A percentile compares a stretch with the other conserved stretches of the same genome.
Evolutionary conservation across 2,888 invertebrate species (phyloP).

Genomic region (Holacanthella duospinosa): DNA sequence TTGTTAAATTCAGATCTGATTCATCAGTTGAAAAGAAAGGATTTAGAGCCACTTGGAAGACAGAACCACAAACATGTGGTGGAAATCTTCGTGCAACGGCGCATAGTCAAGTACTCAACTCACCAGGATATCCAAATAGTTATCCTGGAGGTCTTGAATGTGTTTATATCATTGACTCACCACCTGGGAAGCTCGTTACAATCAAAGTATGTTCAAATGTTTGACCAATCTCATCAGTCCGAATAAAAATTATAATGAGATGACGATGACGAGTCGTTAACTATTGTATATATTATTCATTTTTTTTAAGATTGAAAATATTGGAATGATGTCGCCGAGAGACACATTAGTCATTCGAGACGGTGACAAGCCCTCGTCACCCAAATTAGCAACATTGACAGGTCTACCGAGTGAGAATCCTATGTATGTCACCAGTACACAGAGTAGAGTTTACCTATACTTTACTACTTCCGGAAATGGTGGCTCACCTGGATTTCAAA

Average conservation of each 20-base stretch:
- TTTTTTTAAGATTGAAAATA: constrained; percentile 57
- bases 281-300: neutral
- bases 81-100: constrained; percentile 75
- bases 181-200: constrained; percentile 81
- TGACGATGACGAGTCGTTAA: neutral
- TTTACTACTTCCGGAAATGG: constrained; percentile 83
- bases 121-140: constrained; percentile 82
- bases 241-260: neutral
- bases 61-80: constrained; percentile 85
- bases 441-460: constrained; percentile 77
- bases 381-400: constrained; percentile 70
- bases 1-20: constrained; percentile 91
- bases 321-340: constrained; percentile 67
- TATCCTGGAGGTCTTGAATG: constrained; percentile 96
- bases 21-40: constrained; percentile 86
- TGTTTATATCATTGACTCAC: constrained; percentile 80
- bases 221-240: neutral
- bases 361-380: constrained; percentile 75
- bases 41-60: constrained; percentile 88
- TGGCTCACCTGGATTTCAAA: constrained; percentile 79
- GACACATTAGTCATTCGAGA: constrained; percentile 85
- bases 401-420: constrained; percentile 66
- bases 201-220: constrained; percentile 59
- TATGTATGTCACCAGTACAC: constrained; percentile 78
- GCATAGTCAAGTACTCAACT: constrained; percentile 76